Evolutionary conservation across 2,888 invertebrate genomes (phyloP).

Genomic region (Leptothorax acervorum): DNA sequence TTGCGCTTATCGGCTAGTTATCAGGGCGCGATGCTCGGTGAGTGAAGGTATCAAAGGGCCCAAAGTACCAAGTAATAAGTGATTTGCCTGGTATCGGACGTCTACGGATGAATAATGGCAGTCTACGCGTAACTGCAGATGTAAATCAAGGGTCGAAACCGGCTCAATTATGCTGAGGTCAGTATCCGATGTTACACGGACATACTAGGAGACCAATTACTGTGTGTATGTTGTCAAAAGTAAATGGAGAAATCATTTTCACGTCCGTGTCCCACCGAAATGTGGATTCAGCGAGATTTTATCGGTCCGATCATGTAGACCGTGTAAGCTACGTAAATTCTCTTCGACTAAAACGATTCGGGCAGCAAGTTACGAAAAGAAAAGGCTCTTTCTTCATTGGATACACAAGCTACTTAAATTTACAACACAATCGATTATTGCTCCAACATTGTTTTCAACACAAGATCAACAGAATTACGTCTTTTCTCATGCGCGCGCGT

Average conservation of each 20-base stretch:
- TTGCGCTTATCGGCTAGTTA: constrained; percentile 38
- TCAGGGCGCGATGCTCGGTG: constrained; percentile 10
- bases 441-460: background rate
- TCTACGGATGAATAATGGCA: constrained; percentile 5
- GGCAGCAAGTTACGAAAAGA: background rate
- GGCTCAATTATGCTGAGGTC: background rate
- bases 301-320: background rate
- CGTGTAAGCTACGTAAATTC: background rate
- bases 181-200: background rate
- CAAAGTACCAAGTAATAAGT: constrained; percentile 33
- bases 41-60: constrained; percentile 24
- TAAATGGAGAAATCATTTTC: background rate
- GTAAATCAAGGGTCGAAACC: constrained; percentile 8
- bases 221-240: background rate
- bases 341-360: background rate
- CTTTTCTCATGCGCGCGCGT: background rate
- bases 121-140: constrained; percentile 14
- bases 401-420: background rate
- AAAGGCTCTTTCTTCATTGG: background rate
- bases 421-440: constrained; percentile 3
- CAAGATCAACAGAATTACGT: background rate
- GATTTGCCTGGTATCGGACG: constrained; percentile 9
- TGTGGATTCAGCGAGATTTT: background rate
- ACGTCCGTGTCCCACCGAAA: background rate
- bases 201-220: background rate